phyloP scores from a whole-genome alignment of 2,113 vertebrate species.

The Nanger granti region DNA sequence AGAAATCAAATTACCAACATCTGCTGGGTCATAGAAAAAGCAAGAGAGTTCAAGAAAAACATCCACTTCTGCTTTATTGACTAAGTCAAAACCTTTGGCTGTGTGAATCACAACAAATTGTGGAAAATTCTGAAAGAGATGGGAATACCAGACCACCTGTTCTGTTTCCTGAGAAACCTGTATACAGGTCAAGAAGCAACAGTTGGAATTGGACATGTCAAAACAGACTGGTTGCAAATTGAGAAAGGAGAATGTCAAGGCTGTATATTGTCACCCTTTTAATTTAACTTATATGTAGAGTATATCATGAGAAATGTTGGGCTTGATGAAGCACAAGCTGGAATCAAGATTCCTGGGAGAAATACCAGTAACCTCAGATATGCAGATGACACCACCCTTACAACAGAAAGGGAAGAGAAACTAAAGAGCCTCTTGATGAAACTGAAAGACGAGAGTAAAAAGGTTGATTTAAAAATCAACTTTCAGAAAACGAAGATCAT shows the following conservation, averaged over 20 bases:
- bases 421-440: not conserved
- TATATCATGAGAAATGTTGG: not conserved
- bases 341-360: not conserved
- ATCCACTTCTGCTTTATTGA: not conserved
- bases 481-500: not conserved
- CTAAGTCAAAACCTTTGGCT: not conserved
- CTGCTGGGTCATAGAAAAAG: fast-evolving
- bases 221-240: not conserved
- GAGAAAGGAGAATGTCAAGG: not conserved
- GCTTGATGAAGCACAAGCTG: not conserved
- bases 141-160: not conserved
- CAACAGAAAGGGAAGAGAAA: not conserved
- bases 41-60: not conserved
- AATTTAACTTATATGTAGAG: not conserved
- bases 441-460: not conserved
- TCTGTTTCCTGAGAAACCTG: not conserved
- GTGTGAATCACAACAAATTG: not conserved
- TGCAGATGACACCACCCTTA: not conserved
- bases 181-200: not conserved
- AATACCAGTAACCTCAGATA: not conserved
- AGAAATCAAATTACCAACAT: not conserved
- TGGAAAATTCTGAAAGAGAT: not conserved
- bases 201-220: not conserved
- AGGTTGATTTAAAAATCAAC: not conserved
- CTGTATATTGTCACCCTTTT: not conserved